Percentiles rank a stretch among this genome's conserved stretches.
Conservation (phyloP, 1,140 invertebrate genomes). For the Drosophila truncata region DNA sequence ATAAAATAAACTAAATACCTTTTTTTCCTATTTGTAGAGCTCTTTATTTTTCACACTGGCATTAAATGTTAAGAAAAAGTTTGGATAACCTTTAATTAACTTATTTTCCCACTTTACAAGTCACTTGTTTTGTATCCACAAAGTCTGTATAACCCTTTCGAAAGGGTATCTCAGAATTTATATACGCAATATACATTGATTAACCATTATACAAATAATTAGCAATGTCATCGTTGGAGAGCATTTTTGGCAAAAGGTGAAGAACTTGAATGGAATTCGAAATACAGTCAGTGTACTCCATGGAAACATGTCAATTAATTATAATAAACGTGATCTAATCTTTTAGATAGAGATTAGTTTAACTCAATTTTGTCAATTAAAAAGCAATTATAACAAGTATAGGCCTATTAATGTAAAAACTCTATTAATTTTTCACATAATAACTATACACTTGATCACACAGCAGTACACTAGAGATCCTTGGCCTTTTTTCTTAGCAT, state of each 20-base stretch:
- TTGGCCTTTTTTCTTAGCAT: background rate
- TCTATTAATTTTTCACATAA: background rate
- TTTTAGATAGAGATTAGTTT: background rate
- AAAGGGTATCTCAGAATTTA: background rate
- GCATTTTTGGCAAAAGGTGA: slow-evolving; percentile 13
- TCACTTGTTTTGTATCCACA: background rate
- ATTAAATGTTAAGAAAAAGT: background rate
- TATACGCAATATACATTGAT: slow-evolving; percentile 2
- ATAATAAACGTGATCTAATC: background rate
- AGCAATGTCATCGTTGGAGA: slow-evolving; percentile 41
- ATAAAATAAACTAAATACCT: background rate
- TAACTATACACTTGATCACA: background rate
- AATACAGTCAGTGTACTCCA: slow-evolving; percentile 4
- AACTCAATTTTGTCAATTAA: background rate
- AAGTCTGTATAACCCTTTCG: background rate
- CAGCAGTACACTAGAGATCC: background rate
- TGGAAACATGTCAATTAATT: slow-evolving; percentile 23
- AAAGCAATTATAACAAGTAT: too few species aligned
- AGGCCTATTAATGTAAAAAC: background rate
- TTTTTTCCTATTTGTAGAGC: background rate
- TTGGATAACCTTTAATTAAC: background rate
- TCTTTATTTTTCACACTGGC: background rate
- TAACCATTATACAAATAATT: slow-evolving; percentile 3
- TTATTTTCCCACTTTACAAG: background rate
- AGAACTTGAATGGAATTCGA: slow-evolving; percentile 17